These are phyloP conservation scores for Parazoanthus atlanticus DNA, from an alignment of 92 coral and sea anemone genomes.

Conservation along the genomic window DNA sequence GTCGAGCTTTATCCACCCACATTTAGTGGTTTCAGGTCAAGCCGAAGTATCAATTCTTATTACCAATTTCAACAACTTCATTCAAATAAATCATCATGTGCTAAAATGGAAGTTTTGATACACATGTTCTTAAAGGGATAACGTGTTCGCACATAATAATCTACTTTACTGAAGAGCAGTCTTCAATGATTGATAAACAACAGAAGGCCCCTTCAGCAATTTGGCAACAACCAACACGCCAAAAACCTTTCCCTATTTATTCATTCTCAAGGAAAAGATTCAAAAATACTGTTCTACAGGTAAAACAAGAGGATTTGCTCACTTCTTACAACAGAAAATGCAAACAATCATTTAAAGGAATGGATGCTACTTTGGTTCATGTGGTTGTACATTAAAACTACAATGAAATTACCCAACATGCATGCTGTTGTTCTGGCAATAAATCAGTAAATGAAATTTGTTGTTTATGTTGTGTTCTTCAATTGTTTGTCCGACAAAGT, in stretches of 20 bases:
- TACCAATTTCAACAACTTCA: background rate
- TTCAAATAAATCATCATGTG: slow-evolving; percentile 20
- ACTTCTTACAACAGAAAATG: background rate
- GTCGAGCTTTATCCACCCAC: background rate
- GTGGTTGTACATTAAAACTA: background rate
- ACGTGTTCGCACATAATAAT: slow-evolving; percentile 35
- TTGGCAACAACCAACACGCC: background rate
- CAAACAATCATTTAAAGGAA: background rate
- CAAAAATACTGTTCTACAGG: background rate
- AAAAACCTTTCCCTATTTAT: background rate
- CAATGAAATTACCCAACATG: background rate
- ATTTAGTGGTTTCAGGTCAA: slow-evolving; percentile 21
- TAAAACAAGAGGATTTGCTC: background rate
- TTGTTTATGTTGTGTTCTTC: background rate
- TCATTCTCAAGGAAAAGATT: background rate
- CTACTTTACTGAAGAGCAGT: slow-evolving; percentile 27
- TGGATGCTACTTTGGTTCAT: background rate
- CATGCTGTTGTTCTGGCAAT: background rate
- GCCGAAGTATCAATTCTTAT: background rate
- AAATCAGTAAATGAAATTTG: background rate
- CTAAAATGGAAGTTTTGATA: slow-evolving; percentile 7
- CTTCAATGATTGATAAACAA: slow-evolving; percentile 30
- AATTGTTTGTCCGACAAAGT: background rate
- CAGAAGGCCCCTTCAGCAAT: slow-evolving; percentile 4
- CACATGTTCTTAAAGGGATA: slow-evolving; percentile 24